Percentiles rank a stretch among this genome's conserved stretches.
Evolutionary conservation across 2,797 vertebrate genomes (phyloP).

Genomic region (Sebastes kiyomatsui): DNA sequence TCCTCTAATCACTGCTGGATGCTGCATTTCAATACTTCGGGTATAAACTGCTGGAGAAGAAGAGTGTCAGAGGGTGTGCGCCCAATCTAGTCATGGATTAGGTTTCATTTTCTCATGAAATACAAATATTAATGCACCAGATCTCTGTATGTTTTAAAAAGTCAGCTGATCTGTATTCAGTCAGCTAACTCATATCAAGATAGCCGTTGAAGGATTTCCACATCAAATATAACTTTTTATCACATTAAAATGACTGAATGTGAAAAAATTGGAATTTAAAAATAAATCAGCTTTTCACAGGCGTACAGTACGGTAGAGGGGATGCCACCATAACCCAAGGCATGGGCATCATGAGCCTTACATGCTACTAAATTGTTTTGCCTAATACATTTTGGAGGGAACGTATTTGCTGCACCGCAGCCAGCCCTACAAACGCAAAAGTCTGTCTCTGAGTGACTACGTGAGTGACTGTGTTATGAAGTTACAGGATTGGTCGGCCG

Average conservation of each 20-base stretch:
- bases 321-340: not conserved
- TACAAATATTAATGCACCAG: constrained; percentile 10
- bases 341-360: not conserved
- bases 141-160: not conserved
- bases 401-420: not conserved
- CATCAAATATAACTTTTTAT: not conserved
- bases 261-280: not conserved
- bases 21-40: constrained; percentile 27
- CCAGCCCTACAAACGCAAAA: too few relatives aligned
- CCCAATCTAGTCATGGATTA: constrained; percentile 26
- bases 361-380: not conserved
- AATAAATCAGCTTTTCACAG: not conserved
- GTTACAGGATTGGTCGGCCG: too few relatives aligned
- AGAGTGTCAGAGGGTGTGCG: constrained; percentile 12
- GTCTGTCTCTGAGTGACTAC: too few relatives aligned
- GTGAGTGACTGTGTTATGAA: too few relatives aligned
- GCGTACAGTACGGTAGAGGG: not conserved
- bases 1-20: constrained; percentile 43
- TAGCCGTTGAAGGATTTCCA: not conserved
- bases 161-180: constrained; percentile 6
- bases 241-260: not conserved
- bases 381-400: not conserved
- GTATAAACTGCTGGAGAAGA: not conserved
- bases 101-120: constrained; percentile 23
- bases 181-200: not conserved